Evolutionary conservation across 2,888 invertebrate genomes (phyloP), one percentile per base, ranked within the genome.

Genomic region (Carabus problematicus): DNA sequence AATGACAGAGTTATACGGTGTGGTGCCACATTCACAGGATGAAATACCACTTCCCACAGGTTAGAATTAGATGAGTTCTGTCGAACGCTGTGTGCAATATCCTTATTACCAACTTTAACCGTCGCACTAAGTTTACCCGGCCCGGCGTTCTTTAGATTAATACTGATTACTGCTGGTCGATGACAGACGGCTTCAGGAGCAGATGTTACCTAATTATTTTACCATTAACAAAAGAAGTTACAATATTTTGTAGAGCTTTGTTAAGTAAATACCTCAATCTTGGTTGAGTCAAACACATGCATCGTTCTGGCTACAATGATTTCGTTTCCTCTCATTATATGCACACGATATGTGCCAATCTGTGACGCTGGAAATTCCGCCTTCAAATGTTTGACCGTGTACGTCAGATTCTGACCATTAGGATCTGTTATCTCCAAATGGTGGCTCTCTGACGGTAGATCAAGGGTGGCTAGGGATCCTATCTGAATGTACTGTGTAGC

Each of bases 1-100:
- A 94, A 96, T 74, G 91, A 88, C 61, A 97, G 87, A 71, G 92
- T 89, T 69, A 98, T 87, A 75, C 92, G 87, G 80, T 98, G 97
- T 1, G 95, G 92, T 18, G 96, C 93, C 1, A 94, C 92, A 45
- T 92, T 84, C 0, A 91, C 89, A 0, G 97, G 97, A 79, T 94
- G 94, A 83, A 95, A 97, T 70, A 92, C 89, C 39, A 94, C 89
- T 82, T 93, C 93, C 82, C 92, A 92, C 64, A 92, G 84, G 56
- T 88, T 88, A 39, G 91, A 90, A 74, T 89, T 89, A 49, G 87
- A 84, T 55, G 88, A 86, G 70, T 87, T 86, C 67, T 92, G 89
- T 16, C 93, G 85, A 72, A 96, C 88, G 71, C 92, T 88, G 79
- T 94, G 93, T 19, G 94, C 92, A 3, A 95, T 93, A 72, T 91